These are phyloP conservation scores for Mamestra configurata DNA, from an alignment of 1,140 invertebrate genomes.

Conservation along the genomic window DNA sequence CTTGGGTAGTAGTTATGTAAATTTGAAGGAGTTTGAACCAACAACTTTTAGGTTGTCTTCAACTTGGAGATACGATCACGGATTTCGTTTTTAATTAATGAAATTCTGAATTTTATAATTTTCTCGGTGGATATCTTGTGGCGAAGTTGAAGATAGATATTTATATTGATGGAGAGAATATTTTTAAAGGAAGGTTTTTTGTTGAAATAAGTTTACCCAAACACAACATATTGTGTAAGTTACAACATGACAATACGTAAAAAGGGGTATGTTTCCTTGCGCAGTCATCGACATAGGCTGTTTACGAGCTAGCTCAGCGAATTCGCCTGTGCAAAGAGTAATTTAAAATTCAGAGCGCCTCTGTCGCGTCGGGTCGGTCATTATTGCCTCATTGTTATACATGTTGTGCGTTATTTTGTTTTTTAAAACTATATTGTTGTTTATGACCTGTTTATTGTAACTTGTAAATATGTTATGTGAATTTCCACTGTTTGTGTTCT, in stretches of 20 bases:
- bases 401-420: slow-evolving; percentile 40
- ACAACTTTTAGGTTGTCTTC: slow-evolving; percentile 29
- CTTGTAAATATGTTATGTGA: neutral
- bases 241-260: slow-evolving; percentile 27
- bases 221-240: neutral
- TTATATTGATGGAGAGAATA: neutral
- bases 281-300: slow-evolving; percentile 55
- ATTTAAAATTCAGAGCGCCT: slow-evolving; percentile 83
- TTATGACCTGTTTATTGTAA: slow-evolving; percentile 7
- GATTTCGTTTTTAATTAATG: slow-evolving; percentile 34
- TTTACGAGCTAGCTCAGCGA: slow-evolving; percentile 77
- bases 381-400: slow-evolving; percentile 71
- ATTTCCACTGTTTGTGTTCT: neutral
- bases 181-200: neutral
- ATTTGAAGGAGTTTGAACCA: slow-evolving; percentile 25
- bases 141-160: neutral
- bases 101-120: slow-evolving; percentile 18
- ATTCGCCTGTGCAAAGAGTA: slow-evolving; percentile 79
- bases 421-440: slow-evolving; percentile 37
- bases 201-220: neutral
- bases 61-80: slow-evolving; percentile 15
- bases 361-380: slow-evolving; percentile 72
- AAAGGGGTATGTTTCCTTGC: slow-evolving; percentile 44
- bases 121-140: neutral
- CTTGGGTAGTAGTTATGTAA: slow-evolving; percentile 31